A percentile compares a stretch with the other conserved stretches of the same genome.
phyloP scores from a whole-genome alignment of 2,888 invertebrate species.

The Drosophila meridiana region DNA sequence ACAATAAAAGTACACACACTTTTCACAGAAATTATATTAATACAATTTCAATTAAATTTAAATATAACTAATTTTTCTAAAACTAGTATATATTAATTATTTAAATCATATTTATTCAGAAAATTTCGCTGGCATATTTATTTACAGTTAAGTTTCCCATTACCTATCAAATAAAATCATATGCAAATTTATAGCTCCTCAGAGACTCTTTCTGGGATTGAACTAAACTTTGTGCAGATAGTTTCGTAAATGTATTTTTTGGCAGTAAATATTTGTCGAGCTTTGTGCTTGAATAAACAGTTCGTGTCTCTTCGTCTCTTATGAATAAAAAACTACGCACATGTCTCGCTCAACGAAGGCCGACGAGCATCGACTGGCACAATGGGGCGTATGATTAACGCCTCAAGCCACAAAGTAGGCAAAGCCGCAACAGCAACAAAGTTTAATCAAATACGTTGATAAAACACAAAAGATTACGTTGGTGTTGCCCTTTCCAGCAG shows the following conservation, averaged over 20 bases:
- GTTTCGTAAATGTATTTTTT: background rate
- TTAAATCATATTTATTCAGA: too few species aligned
- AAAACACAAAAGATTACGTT: slow-evolving; percentile 76
- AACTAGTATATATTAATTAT: too few species aligned
- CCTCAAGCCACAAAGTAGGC: slow-evolving; percentile 63
- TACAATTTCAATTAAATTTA: too few species aligned
- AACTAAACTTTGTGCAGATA: background rate
- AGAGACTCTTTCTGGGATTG: background rate
- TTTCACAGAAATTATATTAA: too few species aligned
- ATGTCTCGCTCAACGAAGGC: slow-evolving; percentile 11
- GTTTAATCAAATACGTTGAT: slow-evolving; percentile 79
- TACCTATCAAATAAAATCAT: background rate
- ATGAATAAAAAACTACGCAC: slow-evolving; percentile 48
- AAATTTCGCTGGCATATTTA: background rate
- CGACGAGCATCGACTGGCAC: slow-evolving; percentile 28
- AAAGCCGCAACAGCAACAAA: slow-evolving; percentile 48
- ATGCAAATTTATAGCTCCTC: background rate
- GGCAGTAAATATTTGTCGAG: slow-evolving; percentile 36
- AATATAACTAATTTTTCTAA: too few species aligned
- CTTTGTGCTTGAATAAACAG: slow-evolving; percentile 14
- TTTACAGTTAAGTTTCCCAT: background rate
- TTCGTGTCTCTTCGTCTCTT: slow-evolving; percentile 5
- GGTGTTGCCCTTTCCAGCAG: slow-evolving; percentile 25
- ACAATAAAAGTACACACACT: too few species aligned
- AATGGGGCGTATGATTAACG: slow-evolving; percentile 74